Percentiles rank a stretch among this genome's conserved stretches.
Evolutionary conservation across 2,797 vertebrate genomes (phyloP).

Genomic region (Gallinago stenura): DNA sequence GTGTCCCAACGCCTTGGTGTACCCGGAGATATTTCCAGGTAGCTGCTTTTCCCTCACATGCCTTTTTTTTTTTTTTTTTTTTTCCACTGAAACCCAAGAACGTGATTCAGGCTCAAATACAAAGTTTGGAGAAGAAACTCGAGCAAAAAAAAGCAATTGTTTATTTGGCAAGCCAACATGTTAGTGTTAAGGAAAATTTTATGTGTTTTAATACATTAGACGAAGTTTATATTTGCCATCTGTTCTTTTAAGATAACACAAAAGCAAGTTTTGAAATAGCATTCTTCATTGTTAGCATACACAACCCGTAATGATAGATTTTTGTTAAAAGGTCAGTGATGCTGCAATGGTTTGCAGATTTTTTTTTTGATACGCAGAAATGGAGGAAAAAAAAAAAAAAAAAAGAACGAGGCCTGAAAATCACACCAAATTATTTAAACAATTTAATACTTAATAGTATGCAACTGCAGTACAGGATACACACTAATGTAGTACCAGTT

Average conservation of each 20-base stretch:
- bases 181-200: slow-evolving; percentile 86
- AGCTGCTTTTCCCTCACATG: slow-evolving; percentile 40
- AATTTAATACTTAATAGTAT: slow-evolving; percentile 82
- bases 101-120: slow-evolving; percentile 58
- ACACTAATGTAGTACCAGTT: slow-evolving; percentile 72
- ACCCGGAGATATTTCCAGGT: slow-evolving; percentile 98
- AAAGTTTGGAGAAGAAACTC: slow-evolving; percentile 81
- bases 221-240: slow-evolving; percentile 87
- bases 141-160: slow-evolving; percentile 84
- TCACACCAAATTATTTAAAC: slow-evolving; percentile 82
- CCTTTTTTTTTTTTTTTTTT: not conserved
- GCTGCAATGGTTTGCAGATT: slow-evolving; percentile 79
- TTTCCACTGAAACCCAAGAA: slow-evolving; percentile 19
- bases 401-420: slow-evolving; percentile 68
- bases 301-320: slow-evolving; percentile 81
- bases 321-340: slow-evolving; percentile 81
- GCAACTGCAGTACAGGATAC: slow-evolving; percentile 74
- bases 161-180: slow-evolving; percentile 86
- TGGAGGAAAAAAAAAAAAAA: not conserved
- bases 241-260: slow-evolving; percentile 88
- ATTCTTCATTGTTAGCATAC: slow-evolving; percentile 86
- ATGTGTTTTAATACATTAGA: slow-evolving; percentile 89
- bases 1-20: slow-evolving; percentile 93
- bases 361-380: slow-evolving; percentile 68
- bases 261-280: slow-evolving; percentile 87